phyloP scores from a whole-genome alignment of 2,797 vertebrate genomes.

The Falco peregrinus region DNA sequence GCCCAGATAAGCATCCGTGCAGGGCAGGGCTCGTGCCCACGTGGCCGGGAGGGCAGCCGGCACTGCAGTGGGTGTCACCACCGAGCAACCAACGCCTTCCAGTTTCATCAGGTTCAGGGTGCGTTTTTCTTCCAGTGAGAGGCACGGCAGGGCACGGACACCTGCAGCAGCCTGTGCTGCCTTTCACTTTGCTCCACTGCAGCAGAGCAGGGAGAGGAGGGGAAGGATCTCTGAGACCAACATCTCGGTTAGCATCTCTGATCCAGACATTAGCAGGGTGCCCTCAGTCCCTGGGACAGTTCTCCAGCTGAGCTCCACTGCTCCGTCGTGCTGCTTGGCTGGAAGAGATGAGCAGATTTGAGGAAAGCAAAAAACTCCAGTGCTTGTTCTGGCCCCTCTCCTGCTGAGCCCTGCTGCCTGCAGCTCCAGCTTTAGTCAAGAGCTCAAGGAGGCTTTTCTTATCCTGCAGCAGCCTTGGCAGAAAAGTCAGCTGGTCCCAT shows the following conservation, averaged over 20 bases:
- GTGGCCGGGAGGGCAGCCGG: constrained; percentile 5
- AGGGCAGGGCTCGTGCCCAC: constrained; percentile 25
- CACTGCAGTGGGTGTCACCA: background rate
- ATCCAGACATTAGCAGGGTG: background rate
- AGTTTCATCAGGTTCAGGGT: background rate
- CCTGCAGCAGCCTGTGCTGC: background rate
- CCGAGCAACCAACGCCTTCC: background rate
- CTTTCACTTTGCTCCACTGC: rapidly evolving
- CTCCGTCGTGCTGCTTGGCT: rapidly evolving
- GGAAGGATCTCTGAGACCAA: rapidly evolving
- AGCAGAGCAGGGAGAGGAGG: background rate
- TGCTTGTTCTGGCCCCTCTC: background rate
- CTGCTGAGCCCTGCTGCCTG: background rate
- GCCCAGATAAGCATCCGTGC: background rate
- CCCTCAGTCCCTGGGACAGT: background rate
- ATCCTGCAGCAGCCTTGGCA: background rate
- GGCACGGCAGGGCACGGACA: rapidly evolving
- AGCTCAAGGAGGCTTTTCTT: background rate
- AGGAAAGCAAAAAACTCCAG: background rate
- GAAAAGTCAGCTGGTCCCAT: background rate
- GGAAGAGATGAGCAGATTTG: background rate
- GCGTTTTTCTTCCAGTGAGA: background rate
- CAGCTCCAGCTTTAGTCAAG: background rate
- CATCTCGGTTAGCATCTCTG: background rate
- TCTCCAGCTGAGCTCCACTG: background rate